phyloP scores from a whole-genome alignment of 2,797 vertebrate species.

The Echiichthys vipera region DNA sequence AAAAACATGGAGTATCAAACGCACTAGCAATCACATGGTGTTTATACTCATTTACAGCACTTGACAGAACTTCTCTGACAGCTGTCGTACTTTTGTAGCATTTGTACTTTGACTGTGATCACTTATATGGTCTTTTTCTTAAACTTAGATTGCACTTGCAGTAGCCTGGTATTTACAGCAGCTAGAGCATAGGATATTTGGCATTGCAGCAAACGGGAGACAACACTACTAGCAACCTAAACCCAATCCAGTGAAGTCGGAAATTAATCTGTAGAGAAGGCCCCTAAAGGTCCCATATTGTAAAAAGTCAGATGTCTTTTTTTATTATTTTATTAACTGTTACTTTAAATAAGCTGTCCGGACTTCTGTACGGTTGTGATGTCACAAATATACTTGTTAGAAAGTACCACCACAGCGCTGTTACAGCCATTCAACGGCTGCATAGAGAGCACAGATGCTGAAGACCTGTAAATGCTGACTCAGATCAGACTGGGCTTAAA shows the following conservation, averaged over 20 bases:
- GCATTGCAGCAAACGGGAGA: not conserved
- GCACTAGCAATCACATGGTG: conserved; percentile 39
- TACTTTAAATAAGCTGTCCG: too few species aligned
- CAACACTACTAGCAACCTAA: not conserved
- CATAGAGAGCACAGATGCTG: too few species aligned
- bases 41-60: conserved; percentile 42
- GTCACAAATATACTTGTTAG: too few species aligned
- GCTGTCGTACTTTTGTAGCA: conserved; percentile 38
- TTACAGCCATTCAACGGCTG: too few species aligned
- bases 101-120: conserved; percentile 32
- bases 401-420: too few species aligned
- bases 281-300: too few species aligned
- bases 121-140: too few species aligned
- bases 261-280: not conserved
- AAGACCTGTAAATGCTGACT: too few species aligned
- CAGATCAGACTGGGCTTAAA: too few species aligned
- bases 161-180: conserved; percentile 19
- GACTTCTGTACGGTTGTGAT: too few species aligned
- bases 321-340: too few species aligned
- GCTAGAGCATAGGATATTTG: conserved; percentile 5
- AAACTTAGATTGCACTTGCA: conserved; percentile 2
- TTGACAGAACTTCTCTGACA: conserved; percentile 49
- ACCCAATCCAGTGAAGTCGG: not conserved
- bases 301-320: too few species aligned
- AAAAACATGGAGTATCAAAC: conserved; percentile 49